These are phyloP conservation scores for Peromyscus melanophrys DNA, from an alignment of 2,797 vertebrate genomes.

Conservation along the genomic window DNA sequence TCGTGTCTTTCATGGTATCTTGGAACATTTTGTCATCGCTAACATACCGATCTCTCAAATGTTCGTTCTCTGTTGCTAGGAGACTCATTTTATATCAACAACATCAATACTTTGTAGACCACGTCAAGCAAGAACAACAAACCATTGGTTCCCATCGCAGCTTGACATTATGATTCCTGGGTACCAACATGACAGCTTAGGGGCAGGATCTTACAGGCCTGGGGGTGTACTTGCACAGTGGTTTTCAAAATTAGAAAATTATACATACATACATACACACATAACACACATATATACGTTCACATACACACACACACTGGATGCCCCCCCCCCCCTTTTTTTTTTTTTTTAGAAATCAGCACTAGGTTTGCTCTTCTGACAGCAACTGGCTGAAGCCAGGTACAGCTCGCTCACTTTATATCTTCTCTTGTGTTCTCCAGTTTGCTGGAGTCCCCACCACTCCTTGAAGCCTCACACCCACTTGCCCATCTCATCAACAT, in stretches of 20 bases:
- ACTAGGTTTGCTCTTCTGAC: not conserved
- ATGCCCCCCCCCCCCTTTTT: not conserved
- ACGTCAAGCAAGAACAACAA: conserved; percentile 51
- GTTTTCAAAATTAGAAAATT: conserved; percentile 62
- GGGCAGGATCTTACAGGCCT: not conserved
- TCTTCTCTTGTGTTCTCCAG: not conserved
- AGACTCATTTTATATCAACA: not conserved
- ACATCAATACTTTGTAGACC: conserved; percentile 3
- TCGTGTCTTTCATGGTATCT: conserved; percentile 31
- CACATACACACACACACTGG: not conserved
- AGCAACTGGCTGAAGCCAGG: conserved; percentile 1
- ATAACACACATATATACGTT: not conserved
- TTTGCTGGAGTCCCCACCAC: not conserved
- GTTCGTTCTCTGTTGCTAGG: conserved; percentile 27
- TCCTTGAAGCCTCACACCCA: not conserved
- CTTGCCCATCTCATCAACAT: not conserved
- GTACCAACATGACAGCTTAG: not conserved
- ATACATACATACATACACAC: not conserved
- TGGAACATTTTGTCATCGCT: conserved; percentile 2
- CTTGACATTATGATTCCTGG: conserved; percentile 13
- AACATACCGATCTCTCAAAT: not conserved
- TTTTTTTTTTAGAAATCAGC: conserved; percentile 60
- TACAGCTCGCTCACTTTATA: not conserved
- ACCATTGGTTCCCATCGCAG: not conserved
- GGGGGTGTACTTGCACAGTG: not conserved